Base-by-base conservation (phyloP, 2,113 vertebrate genomes). In the Hippocampus guttulatus region DNA sequence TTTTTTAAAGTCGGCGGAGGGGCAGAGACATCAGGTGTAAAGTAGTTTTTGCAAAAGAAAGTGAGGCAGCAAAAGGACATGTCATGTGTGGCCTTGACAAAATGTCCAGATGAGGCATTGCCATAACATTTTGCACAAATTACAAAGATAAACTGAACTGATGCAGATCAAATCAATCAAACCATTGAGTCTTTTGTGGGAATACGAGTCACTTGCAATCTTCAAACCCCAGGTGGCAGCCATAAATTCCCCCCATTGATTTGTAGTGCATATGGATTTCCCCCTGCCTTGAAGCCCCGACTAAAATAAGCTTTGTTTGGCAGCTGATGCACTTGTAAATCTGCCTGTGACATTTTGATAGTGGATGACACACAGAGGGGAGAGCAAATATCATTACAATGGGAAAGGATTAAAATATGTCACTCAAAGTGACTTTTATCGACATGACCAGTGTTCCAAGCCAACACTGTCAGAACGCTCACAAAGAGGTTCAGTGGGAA, bases 281-380 rank as follows among this genome's bases (percentile, higher is more conserved):
- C 27, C n/a, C 33, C 61, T 38, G 10, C 82, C 78, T 69, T 64
- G 63, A 74, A 84, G 82, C 73, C 71, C 40, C 0, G 76, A 78
- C 81, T 77, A 84, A 88, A 89, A 91, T 87, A 87, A 90, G 88
- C 88, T 91, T 91, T 91, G 88, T 91, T 90, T 91, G 89, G 87
- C 81, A 81, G 89, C 77, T 72, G 54, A 67, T 72, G 67, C 69
- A 73, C 74, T 78, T 87, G 89, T 91, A 91, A 92, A 91, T 92
- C 86, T 88, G 83, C 74, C 78, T 82, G 87, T 92, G 91, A 90
- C 90, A 92, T 92, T 91, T 92, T 90, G 88, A 92, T 91, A 88
- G 90, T 54, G 74, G 70, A 57, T 76, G 78, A 88, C 81, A 81
- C 70, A 84, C 75, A 68, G 69, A 62, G 69, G 77, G 78, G 70